phyloP scores from a whole-genome alignment of 2,888 invertebrate genomes.

The Cheiracanthium punctorium region DNA sequence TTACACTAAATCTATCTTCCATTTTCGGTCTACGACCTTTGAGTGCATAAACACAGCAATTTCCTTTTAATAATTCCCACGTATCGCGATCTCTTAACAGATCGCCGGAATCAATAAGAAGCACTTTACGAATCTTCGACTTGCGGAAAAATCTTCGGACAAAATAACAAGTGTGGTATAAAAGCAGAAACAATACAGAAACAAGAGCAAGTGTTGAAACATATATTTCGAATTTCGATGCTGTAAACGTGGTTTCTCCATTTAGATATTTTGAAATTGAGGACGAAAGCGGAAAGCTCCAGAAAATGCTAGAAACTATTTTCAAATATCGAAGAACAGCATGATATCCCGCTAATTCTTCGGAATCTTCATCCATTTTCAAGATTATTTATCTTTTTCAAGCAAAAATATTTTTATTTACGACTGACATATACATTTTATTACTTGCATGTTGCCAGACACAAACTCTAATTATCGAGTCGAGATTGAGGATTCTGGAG shows the following conservation, averaged over 20 bases:
- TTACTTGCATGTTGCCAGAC: not conserved
- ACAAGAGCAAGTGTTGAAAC: slow-evolving; percentile 84
- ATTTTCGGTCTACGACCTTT: slow-evolving; percentile 92
- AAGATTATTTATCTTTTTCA: not conserved
- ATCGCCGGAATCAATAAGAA: slow-evolving; percentile 37
- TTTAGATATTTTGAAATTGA: slow-evolving; percentile 78
- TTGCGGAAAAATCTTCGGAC: slow-evolving; percentile 86
- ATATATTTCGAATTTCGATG: slow-evolving; percentile 87
- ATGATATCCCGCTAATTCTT: slow-evolving; percentile 91
- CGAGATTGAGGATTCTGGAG: too few species aligned
- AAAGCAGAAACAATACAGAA: slow-evolving; percentile 75
- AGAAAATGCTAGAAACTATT: slow-evolving; percentile 86
- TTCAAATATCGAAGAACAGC: slow-evolving; percentile 91
- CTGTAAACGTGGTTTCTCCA: slow-evolving; percentile 22
- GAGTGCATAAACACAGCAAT: slow-evolving; percentile 89
- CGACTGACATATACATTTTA: not conserved
- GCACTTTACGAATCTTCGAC: slow-evolving; percentile 29
- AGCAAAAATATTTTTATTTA: not conserved
- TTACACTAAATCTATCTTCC: slow-evolving; percentile 95
- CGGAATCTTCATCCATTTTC: slow-evolving; percentile 94
- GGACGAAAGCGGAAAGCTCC: slow-evolving; percentile 85
- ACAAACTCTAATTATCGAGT: too few species aligned
- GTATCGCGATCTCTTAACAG: slow-evolving; percentile 62
- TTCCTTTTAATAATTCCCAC: slow-evolving; percentile 85
- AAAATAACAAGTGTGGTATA: slow-evolving; percentile 74